Percentiles rank a stretch among this genome's conserved stretches.
These are phyloP conservation scores for Saguinus midas DNA, from an alignment of 2,113 vertebrate genomes.

Conservation along the genomic window DNA sequence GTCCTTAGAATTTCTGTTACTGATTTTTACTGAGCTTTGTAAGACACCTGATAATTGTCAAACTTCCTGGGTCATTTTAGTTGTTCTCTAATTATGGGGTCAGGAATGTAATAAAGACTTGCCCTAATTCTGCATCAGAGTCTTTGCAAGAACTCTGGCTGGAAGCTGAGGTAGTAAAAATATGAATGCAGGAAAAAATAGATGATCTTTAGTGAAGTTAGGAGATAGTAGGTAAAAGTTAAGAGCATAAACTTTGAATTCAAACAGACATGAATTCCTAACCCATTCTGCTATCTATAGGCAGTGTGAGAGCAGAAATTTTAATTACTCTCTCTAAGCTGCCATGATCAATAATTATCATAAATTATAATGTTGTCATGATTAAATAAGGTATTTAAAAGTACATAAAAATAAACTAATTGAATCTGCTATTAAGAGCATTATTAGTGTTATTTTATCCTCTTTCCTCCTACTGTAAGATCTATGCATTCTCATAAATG, in stretches of 20 bases:
- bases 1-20: background rate
- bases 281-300: background rate
- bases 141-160: background rate
- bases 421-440: background rate
- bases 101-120: background rate
- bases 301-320: background rate
- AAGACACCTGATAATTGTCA: background rate
- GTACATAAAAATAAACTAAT: background rate
- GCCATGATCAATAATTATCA: background rate
- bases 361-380: background rate
- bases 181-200: background rate
- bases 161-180: background rate
- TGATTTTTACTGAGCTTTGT: background rate
- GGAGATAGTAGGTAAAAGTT: background rate
- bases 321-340: background rate
- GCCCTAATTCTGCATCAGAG: background rate
- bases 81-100: background rate
- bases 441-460: background rate
- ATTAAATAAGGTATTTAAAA: background rate
- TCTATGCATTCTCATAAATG: background rate
- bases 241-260: background rate
- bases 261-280: background rate
- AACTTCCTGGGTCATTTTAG: background rate
- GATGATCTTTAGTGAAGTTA: background rate
- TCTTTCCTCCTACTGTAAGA: background rate